A percentile compares a stretch with the other conserved stretches of the same genome.
phyloP scores from a whole-genome alignment of 2,888 invertebrate genomes.

The Tolmerus cingulatus region DNA sequence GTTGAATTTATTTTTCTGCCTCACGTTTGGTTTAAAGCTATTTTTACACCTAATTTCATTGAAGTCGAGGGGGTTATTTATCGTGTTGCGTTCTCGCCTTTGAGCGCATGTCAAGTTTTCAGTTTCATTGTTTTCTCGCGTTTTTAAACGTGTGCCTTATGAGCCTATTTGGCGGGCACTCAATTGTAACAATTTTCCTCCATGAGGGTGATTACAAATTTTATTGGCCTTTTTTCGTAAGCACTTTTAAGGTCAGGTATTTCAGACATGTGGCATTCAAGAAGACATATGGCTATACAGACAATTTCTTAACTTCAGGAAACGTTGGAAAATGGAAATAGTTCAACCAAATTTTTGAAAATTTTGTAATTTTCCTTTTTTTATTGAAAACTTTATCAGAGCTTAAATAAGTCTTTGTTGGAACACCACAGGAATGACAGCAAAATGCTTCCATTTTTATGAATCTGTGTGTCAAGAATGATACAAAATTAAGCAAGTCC shows the following conservation, averaged over 20 bases:
- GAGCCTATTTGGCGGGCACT: not conserved
- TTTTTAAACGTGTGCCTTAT: not conserved
- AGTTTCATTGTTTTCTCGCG: not conserved
- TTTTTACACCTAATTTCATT: not conserved
- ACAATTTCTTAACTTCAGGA: not conserved
- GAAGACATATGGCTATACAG: not conserved
- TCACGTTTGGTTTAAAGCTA: not conserved
- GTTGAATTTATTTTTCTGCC: not conserved
- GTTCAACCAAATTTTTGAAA: not conserved
- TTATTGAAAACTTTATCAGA: not conserved
- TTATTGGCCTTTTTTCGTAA: not conserved
- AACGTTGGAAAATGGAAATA: not conserved
- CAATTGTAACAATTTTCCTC: not conserved
- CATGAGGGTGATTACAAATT: not conserved
- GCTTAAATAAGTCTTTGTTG: not conserved
- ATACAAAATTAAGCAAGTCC: too few species aligned
- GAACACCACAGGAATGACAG: not conserved
- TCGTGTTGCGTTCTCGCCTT: not conserved
- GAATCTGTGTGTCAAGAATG: not conserved
- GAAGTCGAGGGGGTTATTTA: not conserved
- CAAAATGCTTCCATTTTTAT: not conserved
- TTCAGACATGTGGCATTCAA: not conserved
- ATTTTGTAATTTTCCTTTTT: not conserved
- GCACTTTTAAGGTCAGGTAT: not conserved
- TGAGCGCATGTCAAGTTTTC: not conserved